Conservation (phyloP, 2,888 invertebrate genomes). For the Dryadula phaetusa region DNA sequence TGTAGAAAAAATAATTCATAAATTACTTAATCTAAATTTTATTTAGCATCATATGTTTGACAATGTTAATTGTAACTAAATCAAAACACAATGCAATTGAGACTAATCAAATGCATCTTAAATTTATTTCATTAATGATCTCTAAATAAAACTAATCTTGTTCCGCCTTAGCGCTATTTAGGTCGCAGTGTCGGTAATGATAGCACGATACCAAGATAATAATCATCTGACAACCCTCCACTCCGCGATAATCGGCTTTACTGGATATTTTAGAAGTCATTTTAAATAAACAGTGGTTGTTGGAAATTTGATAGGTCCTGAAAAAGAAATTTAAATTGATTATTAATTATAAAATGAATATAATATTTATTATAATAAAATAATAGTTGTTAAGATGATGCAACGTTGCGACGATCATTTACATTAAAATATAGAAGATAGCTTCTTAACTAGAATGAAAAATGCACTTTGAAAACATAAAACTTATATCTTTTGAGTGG, state of each 20-base stretch:
- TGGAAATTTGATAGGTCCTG: not conserved
- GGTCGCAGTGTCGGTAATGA: conserved; percentile 18
- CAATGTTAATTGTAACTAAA: not conserved
- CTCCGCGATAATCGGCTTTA: not conserved
- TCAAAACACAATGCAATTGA: not conserved
- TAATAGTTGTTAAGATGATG: conserved; percentile 1
- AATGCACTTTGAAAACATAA: no score
- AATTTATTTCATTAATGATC: conserved; percentile 37
- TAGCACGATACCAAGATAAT: conserved; percentile 14
- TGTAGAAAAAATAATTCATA: no score
- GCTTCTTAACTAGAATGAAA: no score
- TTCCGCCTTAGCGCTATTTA: conserved; percentile 17
- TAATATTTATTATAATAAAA: no score
- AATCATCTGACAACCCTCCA: conserved; percentile 18
- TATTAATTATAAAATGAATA: no score
- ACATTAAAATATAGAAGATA: no score
- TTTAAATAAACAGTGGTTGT: not conserved
- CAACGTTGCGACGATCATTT: not conserved
- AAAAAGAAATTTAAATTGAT: no score
- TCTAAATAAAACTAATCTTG: conserved; percentile 9
- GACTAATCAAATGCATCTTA: conserved; percentile 10
- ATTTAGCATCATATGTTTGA: no score
- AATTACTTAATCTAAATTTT: no score
- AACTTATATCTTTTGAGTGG: no score
- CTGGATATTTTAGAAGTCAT: conserved; percentile 3